phyloP scores from a whole-genome alignment of 2,797 vertebrate species.

The Morelia viridis region DNA sequence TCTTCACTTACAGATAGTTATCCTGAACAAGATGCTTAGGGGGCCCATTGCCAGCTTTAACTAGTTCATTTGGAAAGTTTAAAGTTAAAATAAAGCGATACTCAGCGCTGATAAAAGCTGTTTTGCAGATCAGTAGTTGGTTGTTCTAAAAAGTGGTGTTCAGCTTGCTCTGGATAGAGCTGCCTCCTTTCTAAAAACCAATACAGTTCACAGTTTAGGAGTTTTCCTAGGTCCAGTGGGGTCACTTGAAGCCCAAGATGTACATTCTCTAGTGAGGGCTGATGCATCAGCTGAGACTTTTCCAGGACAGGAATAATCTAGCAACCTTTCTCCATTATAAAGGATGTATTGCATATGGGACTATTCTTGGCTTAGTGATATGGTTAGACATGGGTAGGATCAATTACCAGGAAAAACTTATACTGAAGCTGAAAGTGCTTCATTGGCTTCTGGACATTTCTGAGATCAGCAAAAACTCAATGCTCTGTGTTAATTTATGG shows the following conservation, averaged over 20 bases:
- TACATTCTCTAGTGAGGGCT: not conserved
- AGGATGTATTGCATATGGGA: not conserved
- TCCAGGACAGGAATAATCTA: not conserved
- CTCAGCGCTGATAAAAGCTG: not conserved
- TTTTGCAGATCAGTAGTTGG: not conserved
- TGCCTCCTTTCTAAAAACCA: not conserved
- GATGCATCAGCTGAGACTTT: not conserved
- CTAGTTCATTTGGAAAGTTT: not conserved
- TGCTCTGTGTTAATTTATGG: not conserved
- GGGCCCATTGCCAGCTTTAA: not conserved
- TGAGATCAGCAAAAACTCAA: not conserved
- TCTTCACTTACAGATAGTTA: not conserved
- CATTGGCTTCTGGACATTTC: not conserved
- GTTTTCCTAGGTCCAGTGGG: not conserved
- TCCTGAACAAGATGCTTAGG: not conserved
- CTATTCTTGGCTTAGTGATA: not conserved
- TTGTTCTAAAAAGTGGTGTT: not conserved
- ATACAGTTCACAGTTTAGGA: not conserved
- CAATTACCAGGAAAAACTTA: not conserved
- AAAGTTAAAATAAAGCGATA: not conserved
- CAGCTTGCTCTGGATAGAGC: not conserved
- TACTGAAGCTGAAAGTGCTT: not conserved
- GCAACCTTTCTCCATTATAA: not conserved
- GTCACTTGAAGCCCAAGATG: not conserved
- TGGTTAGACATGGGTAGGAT: not conserved